Evolutionary conservation across 1,140 invertebrate species (phyloP).

Genomic region (Vanessa tameamea): DNA sequence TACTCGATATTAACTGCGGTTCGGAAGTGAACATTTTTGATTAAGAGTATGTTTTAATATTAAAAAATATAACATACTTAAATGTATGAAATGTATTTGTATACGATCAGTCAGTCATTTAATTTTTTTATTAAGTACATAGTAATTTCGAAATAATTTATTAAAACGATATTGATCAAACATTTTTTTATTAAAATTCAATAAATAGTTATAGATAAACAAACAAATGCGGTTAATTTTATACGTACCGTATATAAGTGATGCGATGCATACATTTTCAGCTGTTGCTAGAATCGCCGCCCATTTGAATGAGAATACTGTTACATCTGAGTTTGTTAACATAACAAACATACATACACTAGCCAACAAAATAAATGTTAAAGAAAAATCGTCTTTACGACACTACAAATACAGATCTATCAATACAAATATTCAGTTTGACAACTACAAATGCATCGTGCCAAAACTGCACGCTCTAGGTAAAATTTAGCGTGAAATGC

Average conservation of each 20-base stretch:
- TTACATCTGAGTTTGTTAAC: conserved; percentile 17
- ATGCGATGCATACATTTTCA: conserved; percentile 5
- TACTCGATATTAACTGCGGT: too few species aligned
- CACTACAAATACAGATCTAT: not conserved
- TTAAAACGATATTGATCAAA: too few species aligned
- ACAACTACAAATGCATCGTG: not conserved
- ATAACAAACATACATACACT: conserved; percentile 2
- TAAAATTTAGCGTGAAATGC: conserved; percentile 23
- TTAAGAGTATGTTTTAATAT: too few species aligned
- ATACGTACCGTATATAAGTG: conserved; percentile 3
- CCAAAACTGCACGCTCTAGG: conserved; percentile 1
- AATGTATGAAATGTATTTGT: too few species aligned
- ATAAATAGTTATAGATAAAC: not conserved
- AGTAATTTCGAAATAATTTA: too few species aligned
- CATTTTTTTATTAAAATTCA: too few species aligned
- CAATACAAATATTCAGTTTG: not conserved
- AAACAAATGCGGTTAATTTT: conserved; percentile 6
- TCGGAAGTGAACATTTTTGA: too few species aligned
- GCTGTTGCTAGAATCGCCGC: conserved; percentile 23
- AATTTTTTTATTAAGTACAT: too few species aligned
- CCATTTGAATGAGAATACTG: conserved; percentile 25
- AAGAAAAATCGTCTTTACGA: not conserved
- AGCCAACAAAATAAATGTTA: not conserved
- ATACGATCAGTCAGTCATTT: too few species aligned
- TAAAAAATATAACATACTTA: too few species aligned